Base-by-base conservation (phyloP, 2,888 invertebrate genomes). In the Leistus spinibarbis region DNA sequence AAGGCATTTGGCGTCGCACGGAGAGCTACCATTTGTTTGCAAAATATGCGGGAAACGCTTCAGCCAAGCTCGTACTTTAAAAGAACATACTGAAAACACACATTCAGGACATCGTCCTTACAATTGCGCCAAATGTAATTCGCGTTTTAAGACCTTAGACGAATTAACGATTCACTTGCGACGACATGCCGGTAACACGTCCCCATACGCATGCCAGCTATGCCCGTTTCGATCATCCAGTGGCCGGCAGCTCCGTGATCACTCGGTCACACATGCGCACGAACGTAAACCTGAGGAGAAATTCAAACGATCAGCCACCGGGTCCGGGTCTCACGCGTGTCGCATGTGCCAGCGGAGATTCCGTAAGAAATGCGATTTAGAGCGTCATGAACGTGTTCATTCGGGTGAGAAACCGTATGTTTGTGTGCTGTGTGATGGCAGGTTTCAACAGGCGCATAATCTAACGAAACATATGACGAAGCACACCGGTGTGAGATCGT, bases 321-420 rank as follows among this genome's bases (percentile, higher is more conserved):
- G 73, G 9, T 60, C 19, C 13, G 73, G 73, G 7, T 53, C 57
- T 24, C 73, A 73, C 60, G 27, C 23, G 9, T 73, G 73, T 17
- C 40, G 27, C 3, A 60, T 16, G 16, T 85, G 85, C 77, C 78
- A 79, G 9, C 83, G 82, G 63, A 81, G 82, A 69, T 85, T 85
- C 78, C 77, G 80, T 10, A 85, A 85, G 79, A 79, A 82, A 22
- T 85, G 84, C 78, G 85, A 85, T 79, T 79, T 85, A 64, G 83
- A 84, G 76, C 79, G 85, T 3, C 85, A 85, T 77, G 81, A 81
- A 1, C 79, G 85, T 1, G 85, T 85, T 2, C 85, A 85, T 78
- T 85, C 85, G 1, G 85, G 85, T 3, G 85, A 85, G 76, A 85
- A 85, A 76, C 85, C 85, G 3, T 83, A 80, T 69, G 80, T 82